These are phyloP conservation scores for Meloe dianella DNA, from an alignment of 2,888 invertebrate species.

Conservation along the genomic window DNA sequence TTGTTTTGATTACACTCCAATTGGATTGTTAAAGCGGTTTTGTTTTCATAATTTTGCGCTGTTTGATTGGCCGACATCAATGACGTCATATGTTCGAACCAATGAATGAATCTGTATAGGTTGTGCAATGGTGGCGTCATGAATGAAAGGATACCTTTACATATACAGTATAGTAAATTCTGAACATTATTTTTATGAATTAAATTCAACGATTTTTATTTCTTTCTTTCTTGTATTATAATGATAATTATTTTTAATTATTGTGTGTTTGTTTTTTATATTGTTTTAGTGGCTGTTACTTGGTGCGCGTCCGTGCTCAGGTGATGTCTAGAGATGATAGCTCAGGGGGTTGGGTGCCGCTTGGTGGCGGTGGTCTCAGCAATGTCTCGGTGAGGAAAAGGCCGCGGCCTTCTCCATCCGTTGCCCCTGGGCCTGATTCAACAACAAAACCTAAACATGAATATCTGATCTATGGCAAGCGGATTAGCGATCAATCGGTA, in stretches of 20 bases:
- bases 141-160: background rate
- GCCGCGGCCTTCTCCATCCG: conserved; percentile 59
- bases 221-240: background rate
- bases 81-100: background rate
- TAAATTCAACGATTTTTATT: too few species aligned
- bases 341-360: conserved; percentile 94
- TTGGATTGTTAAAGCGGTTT: background rate
- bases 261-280: conserved; percentile 28
- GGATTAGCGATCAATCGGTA: conserved; percentile 92
- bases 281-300: conserved; percentile 78
- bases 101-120: conserved; percentile 9
- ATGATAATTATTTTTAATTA: background rate
- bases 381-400: conserved; percentile 89
- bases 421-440: conserved; percentile 50
- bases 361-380: conserved; percentile 92
- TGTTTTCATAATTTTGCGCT: background rate
- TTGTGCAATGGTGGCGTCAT: conserved; percentile 3
- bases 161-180: too few species aligned
- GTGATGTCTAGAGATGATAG: conserved; percentile 99
- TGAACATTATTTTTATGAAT: background rate
- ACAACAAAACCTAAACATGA: conserved; percentile 74
- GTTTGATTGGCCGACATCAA: background rate
- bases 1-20: background rate
- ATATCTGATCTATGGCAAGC: conserved; percentile 90
- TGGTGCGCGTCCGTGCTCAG: conserved; percentile 98